phyloP scores from a whole-genome alignment of 2,797 vertebrate genomes.

The Parauchenoglanis punctatus region DNA sequence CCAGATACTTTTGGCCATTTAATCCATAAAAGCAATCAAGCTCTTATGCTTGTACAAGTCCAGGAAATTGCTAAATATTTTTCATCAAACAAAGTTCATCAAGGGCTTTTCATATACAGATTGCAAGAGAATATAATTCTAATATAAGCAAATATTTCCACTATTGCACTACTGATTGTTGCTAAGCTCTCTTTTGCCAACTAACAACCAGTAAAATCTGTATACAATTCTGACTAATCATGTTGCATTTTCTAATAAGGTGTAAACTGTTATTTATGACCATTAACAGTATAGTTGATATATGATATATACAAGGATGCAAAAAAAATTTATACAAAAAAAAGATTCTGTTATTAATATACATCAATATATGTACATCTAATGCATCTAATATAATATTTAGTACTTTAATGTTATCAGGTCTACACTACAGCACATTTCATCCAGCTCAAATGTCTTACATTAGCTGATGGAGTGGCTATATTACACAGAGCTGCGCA shows the following conservation, averaged over 20 bases:
- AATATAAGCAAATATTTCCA: not conserved
- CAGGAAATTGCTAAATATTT: not conserved
- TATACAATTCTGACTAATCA: not conserved
- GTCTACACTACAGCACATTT: not conserved
- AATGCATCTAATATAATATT: not conserved
- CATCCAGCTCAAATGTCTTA: not conserved
- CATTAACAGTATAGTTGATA: not conserved
- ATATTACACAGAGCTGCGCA: not conserved
- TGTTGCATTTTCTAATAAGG: not conserved
- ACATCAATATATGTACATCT: not conserved
- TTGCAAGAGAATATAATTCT: not conserved
- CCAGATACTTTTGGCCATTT: not conserved
- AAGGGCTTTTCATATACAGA: not conserved
- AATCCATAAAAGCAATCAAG: not conserved
- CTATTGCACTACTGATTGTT: not conserved
- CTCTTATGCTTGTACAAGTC: not conserved
- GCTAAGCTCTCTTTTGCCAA: not conserved
- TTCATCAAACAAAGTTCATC: not conserved
- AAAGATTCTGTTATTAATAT: not conserved
- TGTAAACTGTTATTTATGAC: not conserved
- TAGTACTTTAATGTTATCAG: not conserved
- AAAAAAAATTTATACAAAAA: not conserved
- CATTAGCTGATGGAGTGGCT: not conserved
- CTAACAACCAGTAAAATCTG: not conserved
- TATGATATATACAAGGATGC: not conserved